Evolutionary conservation across 2,888 invertebrate genomes (phyloP), one percentile per base, ranked within the genome.

Genomic region (Tricholauxania praeusta): DNA sequence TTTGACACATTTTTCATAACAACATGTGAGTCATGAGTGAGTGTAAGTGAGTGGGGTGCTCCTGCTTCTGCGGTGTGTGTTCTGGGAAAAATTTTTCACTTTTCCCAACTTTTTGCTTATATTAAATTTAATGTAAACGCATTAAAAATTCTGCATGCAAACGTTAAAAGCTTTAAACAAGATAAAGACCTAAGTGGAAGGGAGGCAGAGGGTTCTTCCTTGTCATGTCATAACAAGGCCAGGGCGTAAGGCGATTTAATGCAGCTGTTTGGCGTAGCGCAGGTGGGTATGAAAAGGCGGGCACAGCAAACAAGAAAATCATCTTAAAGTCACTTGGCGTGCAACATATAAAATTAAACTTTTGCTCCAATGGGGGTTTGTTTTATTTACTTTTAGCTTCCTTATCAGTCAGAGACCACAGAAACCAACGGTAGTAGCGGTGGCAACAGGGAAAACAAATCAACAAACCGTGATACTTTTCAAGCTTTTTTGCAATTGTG

Each of bases 311-410:
- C 10, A 39, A 39, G 39, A 39, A 39, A 39, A 39, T 39, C 39
- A 47, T 12, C 6, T 55, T 67, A 15, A 19, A 66, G 39, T 12
- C 32, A 53, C 32, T 55, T 17, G 39, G 17, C 15, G n/a, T 55
- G 67, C 39, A 60, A 72, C 66, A 19, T 55, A 48, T 63, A 49
- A 49, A 74, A 71, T 72, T 74, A 69, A 74, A 76, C 76, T 73
- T 76, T 74, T 74, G 73, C 66, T 67, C 67, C 55, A 55, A 19
- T 48, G 39, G 39, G 39, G 39, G 39, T 57, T 57, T 57, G 28
- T 57, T 28, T 57, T 57, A 57, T 57, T 57, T 57, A 57, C 14
- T 28, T 57, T 17, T 12, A 57, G 12, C 22, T 57, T 28, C 28
- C 57, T 57, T 57, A 57, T 57, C 57, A 57, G 57, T 57, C 57